These are phyloP conservation scores for Colletes latitarsis DNA, from an alignment of 1,140 invertebrate genomes.

Conservation along the genomic window DNA sequence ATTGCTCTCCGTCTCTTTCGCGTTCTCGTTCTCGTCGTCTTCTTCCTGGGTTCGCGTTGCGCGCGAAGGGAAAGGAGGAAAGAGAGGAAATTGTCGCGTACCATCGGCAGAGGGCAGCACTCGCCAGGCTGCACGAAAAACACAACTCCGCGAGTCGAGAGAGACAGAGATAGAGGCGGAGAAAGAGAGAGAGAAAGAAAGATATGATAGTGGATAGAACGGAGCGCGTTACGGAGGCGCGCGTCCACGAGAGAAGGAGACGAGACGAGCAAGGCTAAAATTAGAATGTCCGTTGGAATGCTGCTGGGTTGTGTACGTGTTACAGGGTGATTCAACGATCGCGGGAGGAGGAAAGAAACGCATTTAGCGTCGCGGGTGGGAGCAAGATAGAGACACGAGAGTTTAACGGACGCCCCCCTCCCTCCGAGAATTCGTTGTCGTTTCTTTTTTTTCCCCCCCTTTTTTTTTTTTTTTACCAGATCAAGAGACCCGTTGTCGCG, in stretches of 20 bases:
- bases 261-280: slow-evolving; percentile 73
- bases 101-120: slow-evolving; percentile 57
- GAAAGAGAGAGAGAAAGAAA: slow-evolving; percentile 34
- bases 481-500: background rate
- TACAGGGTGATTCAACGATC: slow-evolving; percentile 64
- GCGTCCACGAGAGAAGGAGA: slow-evolving; percentile 56
- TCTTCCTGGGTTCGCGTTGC: slow-evolving; percentile 20
- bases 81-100: slow-evolving; percentile 53
- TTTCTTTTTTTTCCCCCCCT: background rate
- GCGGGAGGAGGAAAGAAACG: slow-evolving; percentile 33
- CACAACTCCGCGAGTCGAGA: slow-evolving; percentile 28
- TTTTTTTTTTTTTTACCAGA: background rate
- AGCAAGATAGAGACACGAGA: slow-evolving; percentile 25
- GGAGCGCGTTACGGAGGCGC: slow-evolving; percentile 30
- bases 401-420: slow-evolving; percentile 41
- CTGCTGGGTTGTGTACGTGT: slow-evolving; percentile 64
- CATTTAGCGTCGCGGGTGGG: slow-evolving; percentile 13
- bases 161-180: slow-evolving; percentile 31
- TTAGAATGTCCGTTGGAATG: slow-evolving; percentile 78
- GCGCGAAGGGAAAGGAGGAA: slow-evolving; percentile 48
- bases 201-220: slow-evolving; percentile 17
- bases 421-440: background rate
- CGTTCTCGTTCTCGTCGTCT: slow-evolving; percentile 26
- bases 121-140: slow-evolving; percentile 42
- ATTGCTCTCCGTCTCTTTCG: slow-evolving; percentile 16